Base-by-base conservation (phyloP, 2,797 vertebrate genomes). In the Sternarchorhynchus goeldii region DNA sequence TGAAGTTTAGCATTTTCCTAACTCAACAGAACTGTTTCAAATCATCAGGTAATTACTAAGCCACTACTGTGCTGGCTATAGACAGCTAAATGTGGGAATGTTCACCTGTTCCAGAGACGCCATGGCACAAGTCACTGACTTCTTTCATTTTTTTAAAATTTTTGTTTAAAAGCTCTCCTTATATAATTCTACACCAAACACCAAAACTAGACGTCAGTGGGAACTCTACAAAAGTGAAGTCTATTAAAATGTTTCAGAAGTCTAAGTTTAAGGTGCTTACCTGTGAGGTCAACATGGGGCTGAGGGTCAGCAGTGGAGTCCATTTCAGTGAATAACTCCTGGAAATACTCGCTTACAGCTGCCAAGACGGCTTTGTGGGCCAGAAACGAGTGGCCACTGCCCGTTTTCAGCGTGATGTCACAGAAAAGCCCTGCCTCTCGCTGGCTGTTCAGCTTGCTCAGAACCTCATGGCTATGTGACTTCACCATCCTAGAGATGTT, bases 261-360 rank as follows among this genome's bases (percentile, higher is more conserved):
- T 4, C 53, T n/a, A n/a, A n/a, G 8, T 50, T 71, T 39, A 68
- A 63, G 10, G 1, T 53, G 45, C 60, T 77, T 83, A 78, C 94
- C 94, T 5, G 91, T 94, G 62, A 95, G 91, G 85, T 95, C 94
- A 66, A 95, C 80, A 81, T 93, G 90, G n/a, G 89, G 81, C 66
- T 90, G 89, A 50, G 87, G 85, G 83, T 82, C 89, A 69, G 85
- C 71, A 31, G 83, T 63, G 0, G 87, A 88, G 77, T 92, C 93
- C 91, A 93, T 93, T 81, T 94, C 93, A 16, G 90, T 88, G 76
- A 95, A 94, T 71, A 94, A 86, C 82, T 95, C 93, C 81, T 95
- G 93, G 77, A 95, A 95, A 89, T 94, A 94, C 84, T 95, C 94
- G 59, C 94, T 95, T 83, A 93, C 94, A 0, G 93, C 93, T 0